A percentile compares a stretch with the other conserved stretches of the same genome.
Conservation (phyloP, 2,797 vertebrate genomes). For the Menidia menidia region DNA sequence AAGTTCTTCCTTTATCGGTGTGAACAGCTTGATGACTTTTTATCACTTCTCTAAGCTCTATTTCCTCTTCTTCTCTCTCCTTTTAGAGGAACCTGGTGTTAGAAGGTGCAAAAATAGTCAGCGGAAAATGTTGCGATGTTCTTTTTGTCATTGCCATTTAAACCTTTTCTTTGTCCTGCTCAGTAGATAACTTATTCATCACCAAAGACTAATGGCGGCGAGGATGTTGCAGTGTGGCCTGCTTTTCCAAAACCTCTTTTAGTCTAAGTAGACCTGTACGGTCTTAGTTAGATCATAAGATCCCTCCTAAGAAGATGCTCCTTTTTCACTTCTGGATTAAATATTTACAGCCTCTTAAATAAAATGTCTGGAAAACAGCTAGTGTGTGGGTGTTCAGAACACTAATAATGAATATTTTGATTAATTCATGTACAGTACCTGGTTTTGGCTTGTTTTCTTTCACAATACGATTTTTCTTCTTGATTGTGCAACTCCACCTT, state of each 20-base stretch:
- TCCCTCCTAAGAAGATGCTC: neutral
- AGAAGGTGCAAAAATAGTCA: neutral
- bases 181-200: neutral
- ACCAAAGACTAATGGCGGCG: neutral
- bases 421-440: neutral
- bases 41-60: slow-evolving; percentile 11
- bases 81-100: neutral
- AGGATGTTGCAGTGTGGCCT: neutral
- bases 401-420: neutral
- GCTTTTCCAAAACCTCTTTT: neutral
- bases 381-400: neutral
- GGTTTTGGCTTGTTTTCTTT: neutral
- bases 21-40: slow-evolving; percentile 39
- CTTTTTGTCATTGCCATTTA: neutral
- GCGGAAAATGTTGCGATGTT: neutral
- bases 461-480: neutral
- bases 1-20: slow-evolving; percentile 14
- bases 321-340: no score
- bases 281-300: neutral
- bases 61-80: slow-evolving; percentile 7
- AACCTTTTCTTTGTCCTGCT: neutral
- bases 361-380: no score
- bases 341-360: no score
- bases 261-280: neutral
- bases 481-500: neutral